Evolutionary conservation across 2,888 invertebrate species (phyloP).

Genomic region (Carcina quercana): DNA sequence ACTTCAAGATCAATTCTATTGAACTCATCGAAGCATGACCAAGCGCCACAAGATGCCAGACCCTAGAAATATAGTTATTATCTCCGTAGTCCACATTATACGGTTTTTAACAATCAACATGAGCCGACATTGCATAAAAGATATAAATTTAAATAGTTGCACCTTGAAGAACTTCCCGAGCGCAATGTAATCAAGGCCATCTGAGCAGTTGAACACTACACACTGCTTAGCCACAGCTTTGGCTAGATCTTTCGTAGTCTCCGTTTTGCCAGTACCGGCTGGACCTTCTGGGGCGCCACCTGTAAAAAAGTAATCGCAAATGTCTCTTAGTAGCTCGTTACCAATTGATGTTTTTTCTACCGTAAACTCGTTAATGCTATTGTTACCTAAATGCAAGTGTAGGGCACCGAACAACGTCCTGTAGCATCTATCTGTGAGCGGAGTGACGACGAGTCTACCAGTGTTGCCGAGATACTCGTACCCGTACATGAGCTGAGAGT

Average conservation of each 20-base stretch:
- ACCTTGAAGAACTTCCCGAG: constrained; percentile 94
- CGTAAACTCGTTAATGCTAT: no score
- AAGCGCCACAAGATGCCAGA: constrained; percentile 93
- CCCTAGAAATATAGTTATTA: constrained; percentile 69
- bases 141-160: background rate
- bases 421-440: constrained; percentile 94
- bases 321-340: background rate
- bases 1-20: constrained; percentile 96
- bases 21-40: constrained; percentile 98
- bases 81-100: background rate
- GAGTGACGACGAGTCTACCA: constrained; percentile 91
- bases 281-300: constrained; percentile 91
- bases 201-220: constrained; percentile 97
- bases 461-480: constrained; percentile 96
- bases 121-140: no score
- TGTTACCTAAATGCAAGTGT: constrained; percentile 87
- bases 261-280: constrained; percentile 91
- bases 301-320: no score
- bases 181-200: constrained; percentile 94
- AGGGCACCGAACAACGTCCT: constrained; percentile 94
- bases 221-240: constrained; percentile 97
- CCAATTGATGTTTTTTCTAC: no score
- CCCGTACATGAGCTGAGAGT: constrained; percentile 90
- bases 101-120: no score
- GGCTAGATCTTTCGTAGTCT: constrained; percentile 96